Base-by-base conservation (phyloP, 2,888 invertebrate genomes). In the Nomada fabriciana region DNA sequence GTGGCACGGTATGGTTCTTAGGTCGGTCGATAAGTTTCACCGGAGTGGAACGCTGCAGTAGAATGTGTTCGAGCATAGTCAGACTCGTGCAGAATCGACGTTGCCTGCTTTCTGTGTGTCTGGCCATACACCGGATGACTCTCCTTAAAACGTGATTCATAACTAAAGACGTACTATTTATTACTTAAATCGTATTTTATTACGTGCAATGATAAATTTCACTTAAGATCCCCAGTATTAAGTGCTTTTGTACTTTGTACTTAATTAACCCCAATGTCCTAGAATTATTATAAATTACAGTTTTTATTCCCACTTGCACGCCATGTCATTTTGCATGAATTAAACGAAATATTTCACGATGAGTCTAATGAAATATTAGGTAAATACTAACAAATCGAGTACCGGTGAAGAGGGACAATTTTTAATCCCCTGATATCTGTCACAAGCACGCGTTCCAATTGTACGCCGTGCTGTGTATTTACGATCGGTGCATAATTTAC, bases 401-500 rank as follows among this genome's bases (percentile, higher is more conserved):
- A 11, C 11, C 2, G 2, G 11, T n/a, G 15, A 47, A 20, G n/a
- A 25, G 25, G 18, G 0, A 60, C 10, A 20, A 0, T 15, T 50
- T 60, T 60, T 60, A 20, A 50, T 70, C 60, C 60, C 18, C 7
- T 36, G 20, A 18, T 42, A 68, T 13, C 69, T 57, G 69, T 57
- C 43, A 47, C 15, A 15, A 43, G 57, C 57, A 69, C 57, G 57
- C 69, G n/a, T 25, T 53, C 4, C 52, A 18, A 15, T 11, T 61
- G n/a, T n/a, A 5, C 25, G 15, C 3, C n/a, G n/a, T 11, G 18
- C 42, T 52, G 52, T 7, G 52, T 68, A 68, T 68, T 68, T 43
- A 69, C 25, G 55, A 69, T 69, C 69, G 43, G 25, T 43, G 57
- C 57, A n/a, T 25, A 43, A 59, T 69, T 69, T 69, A 57, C 57